Percentiles rank a stretch among this genome's conserved stretches.
Conservation (phyloP, 2,797 vertebrate species). For the Calcarius lapponicus region DNA sequence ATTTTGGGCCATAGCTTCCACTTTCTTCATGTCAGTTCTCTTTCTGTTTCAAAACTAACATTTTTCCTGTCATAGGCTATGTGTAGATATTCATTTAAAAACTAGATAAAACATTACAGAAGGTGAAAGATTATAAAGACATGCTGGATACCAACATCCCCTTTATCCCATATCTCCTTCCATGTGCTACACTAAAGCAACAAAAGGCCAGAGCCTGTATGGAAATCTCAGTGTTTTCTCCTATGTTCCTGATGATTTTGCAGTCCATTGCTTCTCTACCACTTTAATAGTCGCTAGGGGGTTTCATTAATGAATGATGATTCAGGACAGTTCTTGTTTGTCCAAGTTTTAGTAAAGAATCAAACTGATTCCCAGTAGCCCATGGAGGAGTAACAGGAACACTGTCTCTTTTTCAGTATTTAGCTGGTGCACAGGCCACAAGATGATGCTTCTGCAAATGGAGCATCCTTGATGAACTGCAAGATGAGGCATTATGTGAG, state of each 20-base stretch:
- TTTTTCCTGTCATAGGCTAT: background rate
- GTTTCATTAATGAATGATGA: background rate
- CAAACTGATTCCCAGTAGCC: background rate
- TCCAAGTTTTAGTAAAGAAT: background rate
- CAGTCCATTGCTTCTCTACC: background rate
- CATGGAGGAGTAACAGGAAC: background rate
- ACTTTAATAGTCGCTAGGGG: background rate
- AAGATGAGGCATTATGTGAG: background rate
- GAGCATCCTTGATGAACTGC: background rate
- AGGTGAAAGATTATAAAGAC: background rate
- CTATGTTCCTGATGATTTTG: background rate
- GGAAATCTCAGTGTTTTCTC: background rate
- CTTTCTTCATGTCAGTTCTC: background rate
- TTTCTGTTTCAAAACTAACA: background rate
- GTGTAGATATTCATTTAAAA: background rate
- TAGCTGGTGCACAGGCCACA: background rate
- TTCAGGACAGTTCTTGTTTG: background rate
- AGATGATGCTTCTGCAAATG: background rate
- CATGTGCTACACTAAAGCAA: background rate
- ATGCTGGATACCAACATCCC: rapidly evolving
- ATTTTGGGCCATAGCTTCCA: background rate
- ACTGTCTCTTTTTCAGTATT: background rate
- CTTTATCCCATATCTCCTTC: background rate
- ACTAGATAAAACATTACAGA: background rate
- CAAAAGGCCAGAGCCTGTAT: rapidly evolving